A percentile compares a stretch with the other conserved stretches of the same genome.
These are phyloP conservation scores for Brachirus orientalis DNA, from an alignment of 2,113 vertebrate genomes.

Conservation along the genomic window DNA sequence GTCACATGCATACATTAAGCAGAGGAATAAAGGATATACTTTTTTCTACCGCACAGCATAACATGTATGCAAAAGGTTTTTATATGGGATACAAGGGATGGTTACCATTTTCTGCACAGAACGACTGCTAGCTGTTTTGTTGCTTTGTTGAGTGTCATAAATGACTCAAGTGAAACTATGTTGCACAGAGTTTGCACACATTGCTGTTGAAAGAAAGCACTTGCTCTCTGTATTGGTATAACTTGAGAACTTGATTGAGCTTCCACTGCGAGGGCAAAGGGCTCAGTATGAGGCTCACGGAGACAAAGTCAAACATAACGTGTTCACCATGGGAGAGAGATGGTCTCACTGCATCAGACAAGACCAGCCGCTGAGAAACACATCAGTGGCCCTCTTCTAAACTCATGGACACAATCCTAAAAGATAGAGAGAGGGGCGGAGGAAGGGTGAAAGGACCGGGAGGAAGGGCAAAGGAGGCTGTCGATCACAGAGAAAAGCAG, in stretches of 20 bases:
- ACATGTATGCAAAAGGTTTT: slow-evolving; percentile 64
- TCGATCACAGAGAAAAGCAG: slow-evolving; percentile 60
- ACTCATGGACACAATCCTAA: slow-evolving; percentile 65
- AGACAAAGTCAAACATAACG: slow-evolving; percentile 53
- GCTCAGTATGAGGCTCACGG: slow-evolving; percentile 39
- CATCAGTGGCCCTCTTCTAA: slow-evolving; percentile 47
- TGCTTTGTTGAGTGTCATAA: slow-evolving; percentile 39
- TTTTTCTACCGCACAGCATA: slow-evolving; percentile 37
- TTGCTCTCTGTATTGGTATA: not conserved
- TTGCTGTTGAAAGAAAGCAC: slow-evolving; percentile 16
- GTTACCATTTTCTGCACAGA: slow-evolving; percentile 11
- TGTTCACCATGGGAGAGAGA: slow-evolving; percentile 61
- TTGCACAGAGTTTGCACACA: slow-evolving; percentile 21
- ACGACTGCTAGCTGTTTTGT: slow-evolving; percentile 13
- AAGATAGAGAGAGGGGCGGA: slow-evolving; percentile 40
- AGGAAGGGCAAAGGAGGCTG: slow-evolving; percentile 29
- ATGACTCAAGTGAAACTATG: slow-evolving; percentile 11
- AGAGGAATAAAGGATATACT: slow-evolving; percentile 55
- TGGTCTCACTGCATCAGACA: slow-evolving; percentile 57
- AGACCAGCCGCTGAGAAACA: slow-evolving; percentile 70
- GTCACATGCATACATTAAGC: slow-evolving; percentile 72
- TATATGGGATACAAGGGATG: slow-evolving; percentile 14
- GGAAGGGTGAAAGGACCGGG: slow-evolving; percentile 34
- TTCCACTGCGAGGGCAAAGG: slow-evolving; percentile 27
- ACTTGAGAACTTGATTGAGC: slow-evolving; percentile 26